Evolutionary conservation across 2,888 invertebrate species (phyloP), one percentile per base, ranked within the genome.

Genomic region (Hypena proboscidalis): DNA sequence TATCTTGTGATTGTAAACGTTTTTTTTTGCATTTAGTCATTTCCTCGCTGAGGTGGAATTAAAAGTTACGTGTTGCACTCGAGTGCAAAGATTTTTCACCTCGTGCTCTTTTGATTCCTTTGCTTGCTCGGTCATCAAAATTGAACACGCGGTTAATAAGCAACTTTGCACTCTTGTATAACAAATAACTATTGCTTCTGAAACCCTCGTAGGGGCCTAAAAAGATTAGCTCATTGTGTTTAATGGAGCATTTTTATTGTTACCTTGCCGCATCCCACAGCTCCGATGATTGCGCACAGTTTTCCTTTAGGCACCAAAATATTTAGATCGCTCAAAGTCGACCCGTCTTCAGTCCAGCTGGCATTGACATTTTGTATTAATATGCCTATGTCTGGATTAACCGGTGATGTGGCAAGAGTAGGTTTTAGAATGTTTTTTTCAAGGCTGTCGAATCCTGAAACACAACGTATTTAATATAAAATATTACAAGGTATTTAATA

Each of bases 221-320:
- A n/a, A 14, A 22, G 14, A 20, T 13, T 17, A 20, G 3, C 11
- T 19, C 26, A 0, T 7, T 2, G n/a, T 1, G 3, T 3, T 13
- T 13, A 2, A 9, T n/a, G n/a, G n/a, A n/a, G n/a, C n/a, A n/a
- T n/a, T n/a, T 17, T 11, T 30, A 23, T 23, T 32, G 20, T 11
- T 67, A 91, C 91, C 84, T 93, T 98, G 70, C 98, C 98, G 17
- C 96, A 92, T 4, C 98, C 98, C 6, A 98, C 97, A 0, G 97
- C 94, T 5, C 98, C 98, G 45, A 98, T 95, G 8, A 98, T 92
- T 1, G 96, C 97, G 58, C 95, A 94, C 1, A 97, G 87, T 67
- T 94, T 92, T 10, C 94, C 94, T 50, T 91, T 90, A 3, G 92
- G 89, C 1, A 95, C 88, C 0, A 85, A 82, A 6, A 95, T 65